Conservation (phyloP, 2,888 invertebrate species). For the Ditula angustiorana region DNA sequence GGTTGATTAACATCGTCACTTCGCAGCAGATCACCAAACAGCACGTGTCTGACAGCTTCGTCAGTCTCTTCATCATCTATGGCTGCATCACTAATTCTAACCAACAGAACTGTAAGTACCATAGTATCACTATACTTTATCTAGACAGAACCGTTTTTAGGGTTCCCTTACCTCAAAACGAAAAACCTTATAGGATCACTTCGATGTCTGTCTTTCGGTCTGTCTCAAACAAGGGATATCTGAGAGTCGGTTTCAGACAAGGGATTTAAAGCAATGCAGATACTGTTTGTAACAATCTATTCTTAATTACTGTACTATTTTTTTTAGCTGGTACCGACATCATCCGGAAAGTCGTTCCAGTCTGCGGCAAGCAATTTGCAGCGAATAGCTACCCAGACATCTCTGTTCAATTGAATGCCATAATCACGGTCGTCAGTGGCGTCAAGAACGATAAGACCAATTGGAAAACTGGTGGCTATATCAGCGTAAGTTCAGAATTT, state of each 20-base stretch:
- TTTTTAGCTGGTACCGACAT: conserved; percentile 8
- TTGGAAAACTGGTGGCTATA: no score
- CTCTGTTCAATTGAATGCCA: neutral
- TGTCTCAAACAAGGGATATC: no score
- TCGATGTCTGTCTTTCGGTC: no score
- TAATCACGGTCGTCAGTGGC: neutral
- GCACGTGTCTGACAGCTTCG: neutral
- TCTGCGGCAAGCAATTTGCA: neutral
- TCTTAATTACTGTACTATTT: no score
- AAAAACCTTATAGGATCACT: no score
- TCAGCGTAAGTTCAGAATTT: no score
- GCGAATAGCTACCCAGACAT: neutral
- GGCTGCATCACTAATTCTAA: conserved; percentile 3
- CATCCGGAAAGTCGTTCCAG: neutral
- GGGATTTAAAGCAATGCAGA: no score
- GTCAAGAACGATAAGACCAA: no score
- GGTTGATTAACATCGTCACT: neutral
- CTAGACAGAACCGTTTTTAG: no score
- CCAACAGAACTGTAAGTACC: conserved; percentile 11
- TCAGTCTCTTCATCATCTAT: conserved; percentile 2
- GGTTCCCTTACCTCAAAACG: no score
- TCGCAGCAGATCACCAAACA: neutral
- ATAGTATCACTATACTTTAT: neutral
- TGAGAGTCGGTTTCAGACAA: no score
- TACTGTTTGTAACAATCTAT: no score